phyloP scores from a whole-genome alignment of 2,888 invertebrate species.

The Nomada hirtipes region DNA sequence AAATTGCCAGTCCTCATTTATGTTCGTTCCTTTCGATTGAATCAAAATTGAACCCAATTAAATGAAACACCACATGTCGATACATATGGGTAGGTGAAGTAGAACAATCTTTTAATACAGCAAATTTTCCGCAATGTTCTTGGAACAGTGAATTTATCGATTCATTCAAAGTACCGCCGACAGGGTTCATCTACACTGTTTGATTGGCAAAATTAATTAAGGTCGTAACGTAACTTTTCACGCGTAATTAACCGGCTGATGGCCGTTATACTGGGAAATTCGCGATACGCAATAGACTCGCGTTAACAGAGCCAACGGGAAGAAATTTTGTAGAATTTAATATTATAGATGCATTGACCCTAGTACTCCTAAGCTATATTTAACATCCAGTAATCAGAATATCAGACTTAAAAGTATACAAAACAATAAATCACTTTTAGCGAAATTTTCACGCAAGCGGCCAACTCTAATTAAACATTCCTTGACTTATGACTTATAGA shows the following conservation, averaged over 20 bases:
- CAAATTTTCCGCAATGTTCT: not conserved
- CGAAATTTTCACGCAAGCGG: too few relatives aligned
- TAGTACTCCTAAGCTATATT: too few relatives aligned
- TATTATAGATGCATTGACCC: too few relatives aligned
- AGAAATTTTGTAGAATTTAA: too few relatives aligned
- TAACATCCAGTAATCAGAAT: too few relatives aligned
- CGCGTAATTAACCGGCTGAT: slow-evolving; percentile 15
- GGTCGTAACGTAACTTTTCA: not conserved
- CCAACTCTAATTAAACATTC: too few relatives aligned
- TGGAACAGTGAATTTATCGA: not conserved
- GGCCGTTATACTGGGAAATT: slow-evolving; percentile 1
- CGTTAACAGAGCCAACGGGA: not conserved
- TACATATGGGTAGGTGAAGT: not conserved
- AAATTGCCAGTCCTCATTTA: not conserved
- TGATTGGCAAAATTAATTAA: slow-evolving; percentile 9
- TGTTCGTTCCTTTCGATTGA: slow-evolving; percentile 4
- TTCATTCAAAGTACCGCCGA: not conserved
- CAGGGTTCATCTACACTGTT: not conserved
- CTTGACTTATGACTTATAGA: too few relatives aligned
- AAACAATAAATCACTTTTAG: too few relatives aligned
- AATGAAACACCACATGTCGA: not conserved
- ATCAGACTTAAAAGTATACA: too few relatives aligned
- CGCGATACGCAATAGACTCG: slow-evolving; percentile 9
- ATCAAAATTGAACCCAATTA: slow-evolving; percentile 9
- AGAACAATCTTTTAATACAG: not conserved